A percentile compares a stretch with the other conserved stretches of the same genome.
These are phyloP conservation scores for Zaprionus gabonicus DNA, from an alignment of 1,140 invertebrate species.

Conservation along the genomic window DNA sequence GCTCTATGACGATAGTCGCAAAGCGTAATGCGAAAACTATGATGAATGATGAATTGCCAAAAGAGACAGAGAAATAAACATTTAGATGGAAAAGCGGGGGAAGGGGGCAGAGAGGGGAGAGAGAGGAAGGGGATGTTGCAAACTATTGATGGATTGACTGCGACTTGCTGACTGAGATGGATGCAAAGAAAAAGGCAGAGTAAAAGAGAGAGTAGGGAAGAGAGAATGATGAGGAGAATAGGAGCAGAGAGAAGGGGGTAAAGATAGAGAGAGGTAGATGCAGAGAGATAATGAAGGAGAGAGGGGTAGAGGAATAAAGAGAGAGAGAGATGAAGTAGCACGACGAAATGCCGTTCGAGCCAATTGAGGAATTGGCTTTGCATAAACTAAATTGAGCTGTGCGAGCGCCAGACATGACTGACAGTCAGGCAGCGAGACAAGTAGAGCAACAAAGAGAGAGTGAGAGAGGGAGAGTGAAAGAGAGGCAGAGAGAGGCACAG, in stretches of 20 bases:
- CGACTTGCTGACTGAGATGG: neutral
- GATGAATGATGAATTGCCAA: constrained; percentile 38
- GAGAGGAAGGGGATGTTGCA: constrained; percentile 9
- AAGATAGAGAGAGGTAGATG: neutral
- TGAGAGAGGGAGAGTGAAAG: neutral
- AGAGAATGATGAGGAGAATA: neutral
- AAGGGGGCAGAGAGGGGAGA: neutral
- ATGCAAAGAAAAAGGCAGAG: neutral
- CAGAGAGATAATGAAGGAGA: neutral
- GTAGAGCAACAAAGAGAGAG: neutral
- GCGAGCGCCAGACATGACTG: neutral
- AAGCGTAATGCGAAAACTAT: constrained; percentile 39
- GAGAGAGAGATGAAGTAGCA: neutral
- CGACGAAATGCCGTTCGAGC: constrained; percentile 14
- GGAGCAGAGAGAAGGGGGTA: neutral
- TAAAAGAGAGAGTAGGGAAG: neutral
- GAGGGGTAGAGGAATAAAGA: neutral
- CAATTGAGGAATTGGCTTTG: constrained; percentile 22
- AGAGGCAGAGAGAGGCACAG: neutral
- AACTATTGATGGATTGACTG: constrained; percentile 19
- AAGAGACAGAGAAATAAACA: constrained; percentile 16
- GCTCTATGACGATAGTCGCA: constrained; percentile 18
- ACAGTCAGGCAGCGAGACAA: neutral
- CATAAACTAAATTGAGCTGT: constrained; percentile 23
- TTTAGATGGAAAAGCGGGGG: neutral